Conservation (phyloP, 1,140 invertebrate genomes). For the Aphis craccivora region DNA sequence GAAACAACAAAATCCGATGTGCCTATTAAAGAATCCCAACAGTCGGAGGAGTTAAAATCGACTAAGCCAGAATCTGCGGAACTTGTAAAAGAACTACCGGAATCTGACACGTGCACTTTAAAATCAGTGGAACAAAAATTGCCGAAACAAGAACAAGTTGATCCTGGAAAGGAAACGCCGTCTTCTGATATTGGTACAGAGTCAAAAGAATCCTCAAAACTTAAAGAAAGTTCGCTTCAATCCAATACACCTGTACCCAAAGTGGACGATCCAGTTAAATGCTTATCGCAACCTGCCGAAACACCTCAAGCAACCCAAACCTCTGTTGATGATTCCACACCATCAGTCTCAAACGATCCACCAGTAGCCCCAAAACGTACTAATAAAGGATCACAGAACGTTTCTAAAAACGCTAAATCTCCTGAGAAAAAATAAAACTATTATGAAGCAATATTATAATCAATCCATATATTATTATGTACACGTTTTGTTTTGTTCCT, state of each 20-base stretch:
- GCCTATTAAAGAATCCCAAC: neutral
- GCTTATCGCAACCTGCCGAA: neutral
- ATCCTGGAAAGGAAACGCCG: neutral
- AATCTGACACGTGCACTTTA: neutral
- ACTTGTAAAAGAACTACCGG: neutral
- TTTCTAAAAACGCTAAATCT: neutral
- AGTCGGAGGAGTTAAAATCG: neutral
- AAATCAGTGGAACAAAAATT: neutral
- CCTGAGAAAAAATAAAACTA: slow-evolving; percentile 25
- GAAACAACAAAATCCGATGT: neutral
- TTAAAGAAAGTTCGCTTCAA: neutral
- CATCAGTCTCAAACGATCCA: neutral
- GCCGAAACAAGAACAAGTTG: neutral
- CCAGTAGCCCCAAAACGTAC: slow-evolving; percentile 37
- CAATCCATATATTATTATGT: slow-evolving; percentile 8
- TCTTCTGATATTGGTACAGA: neutral
- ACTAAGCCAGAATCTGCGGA: neutral
- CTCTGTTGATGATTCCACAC: neutral
- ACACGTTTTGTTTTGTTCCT: slow-evolving; percentile 55
- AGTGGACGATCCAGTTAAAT: neutral
- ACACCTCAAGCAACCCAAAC: neutral
- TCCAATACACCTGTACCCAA: neutral
- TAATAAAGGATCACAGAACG: slow-evolving; percentile 2
- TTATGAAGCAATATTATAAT: neutral
- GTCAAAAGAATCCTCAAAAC: neutral